Conservation (phyloP, 1,140 invertebrate genomes). For the Drosophila kanapiae region DNA sequence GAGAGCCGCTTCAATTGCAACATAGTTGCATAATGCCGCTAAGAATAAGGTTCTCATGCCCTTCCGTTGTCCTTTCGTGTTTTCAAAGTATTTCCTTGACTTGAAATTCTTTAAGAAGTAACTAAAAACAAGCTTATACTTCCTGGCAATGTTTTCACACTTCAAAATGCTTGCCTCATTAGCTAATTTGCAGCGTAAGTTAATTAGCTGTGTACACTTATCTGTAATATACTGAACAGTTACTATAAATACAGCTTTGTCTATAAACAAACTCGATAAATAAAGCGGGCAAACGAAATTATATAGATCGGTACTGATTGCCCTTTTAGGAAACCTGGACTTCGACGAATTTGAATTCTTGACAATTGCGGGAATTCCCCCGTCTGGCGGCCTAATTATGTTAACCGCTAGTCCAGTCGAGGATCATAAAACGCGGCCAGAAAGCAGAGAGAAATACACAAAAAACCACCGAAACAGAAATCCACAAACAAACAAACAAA, state of each 20-base stretch:
- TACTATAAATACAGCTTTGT: conserved; percentile 1
- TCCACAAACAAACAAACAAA: conserved; percentile 30
- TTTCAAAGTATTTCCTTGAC: neutral
- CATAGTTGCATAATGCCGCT: neutral
- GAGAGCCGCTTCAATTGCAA: conserved; percentile 21
- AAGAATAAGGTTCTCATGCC: neutral
- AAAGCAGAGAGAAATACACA: neutral
- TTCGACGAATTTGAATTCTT: neutral
- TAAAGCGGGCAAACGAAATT: neutral
- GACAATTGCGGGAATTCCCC: neutral
- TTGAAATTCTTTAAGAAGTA: neutral
- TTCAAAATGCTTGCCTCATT: neutral
- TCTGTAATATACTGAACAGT: neutral
- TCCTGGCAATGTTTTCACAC: neutral
- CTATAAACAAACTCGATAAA: conserved; percentile 1
- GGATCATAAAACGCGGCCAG: conserved; percentile 20
- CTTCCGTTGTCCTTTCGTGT: neutral
- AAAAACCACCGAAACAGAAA: conserved; percentile 42
- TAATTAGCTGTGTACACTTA: conserved; percentile 12
- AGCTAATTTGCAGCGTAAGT: neutral
- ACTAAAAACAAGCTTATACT: neutral
- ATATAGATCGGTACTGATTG: too few relatives aligned
- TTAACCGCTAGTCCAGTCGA: conserved; percentile 40
- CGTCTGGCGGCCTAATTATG: conserved; percentile 15
- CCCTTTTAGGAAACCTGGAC: neutral